Evolutionary conservation across 2,888 invertebrate genomes (phyloP), one percentile per base, ranked within the genome.

Genomic region (Abrostola triplasia): DNA sequence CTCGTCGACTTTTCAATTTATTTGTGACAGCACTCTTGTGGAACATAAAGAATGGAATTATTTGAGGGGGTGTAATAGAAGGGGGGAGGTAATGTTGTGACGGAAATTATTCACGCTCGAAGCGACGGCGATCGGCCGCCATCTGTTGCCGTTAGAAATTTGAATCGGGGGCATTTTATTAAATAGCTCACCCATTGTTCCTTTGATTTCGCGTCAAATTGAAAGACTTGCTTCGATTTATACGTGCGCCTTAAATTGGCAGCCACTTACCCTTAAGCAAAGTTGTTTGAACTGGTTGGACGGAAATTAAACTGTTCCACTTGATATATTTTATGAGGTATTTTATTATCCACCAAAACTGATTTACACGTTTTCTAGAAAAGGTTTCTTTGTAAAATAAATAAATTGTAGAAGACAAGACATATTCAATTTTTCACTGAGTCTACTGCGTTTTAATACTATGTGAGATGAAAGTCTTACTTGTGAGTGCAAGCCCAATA

Each of bases 111-210:
- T 89, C 85, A 85, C 84, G 82, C 82, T 74, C 77, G 67, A 77
- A 81, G 76, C 79, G 77, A 73, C 73, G 77, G 81, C 85, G 84
- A 88, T 88, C 84, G 84, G 77, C 70, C 79, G 72, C 87, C 90
- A 90, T 88, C 90, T 90, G 90, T 84, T 83, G 81, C 85, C 81
- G 72, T 81, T 88, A 84, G 77, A 85, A 85, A 88, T 89, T 89
- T 87, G 84, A 89, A 88, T 88, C 80, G 74, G 82, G 78, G 83
- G 81, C 87, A 88, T 89, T 90, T 44, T 89, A 90, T 88, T 89
- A 89, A 88, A 89, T 77, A 85, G 81, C 82, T 77, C 67, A 64
- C 77, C 83, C 84, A 85, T 86, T 88, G 85, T 88, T 85, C 80
- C 80, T 84, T 86, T 84, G 84, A 87, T 84, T 84, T 80, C 76